Evolutionary conservation across 2,113 vertebrate genomes (phyloP).

Genomic region (Pampusana beccarii): DNA sequence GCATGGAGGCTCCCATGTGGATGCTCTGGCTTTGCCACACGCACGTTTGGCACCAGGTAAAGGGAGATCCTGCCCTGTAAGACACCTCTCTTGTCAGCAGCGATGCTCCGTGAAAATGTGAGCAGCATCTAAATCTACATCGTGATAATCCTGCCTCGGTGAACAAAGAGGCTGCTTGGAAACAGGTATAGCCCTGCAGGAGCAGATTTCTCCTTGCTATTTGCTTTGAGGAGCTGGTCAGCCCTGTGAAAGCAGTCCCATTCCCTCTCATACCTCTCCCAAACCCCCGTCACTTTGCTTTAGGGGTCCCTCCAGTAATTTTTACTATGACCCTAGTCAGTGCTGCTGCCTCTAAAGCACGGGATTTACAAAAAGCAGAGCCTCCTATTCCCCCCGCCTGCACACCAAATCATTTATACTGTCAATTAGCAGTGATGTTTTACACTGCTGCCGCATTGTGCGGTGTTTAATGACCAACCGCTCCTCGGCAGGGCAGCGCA

Average conservation of each 20-base stretch:
- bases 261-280: rapidly evolving
- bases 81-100: background rate
- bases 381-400: background rate
- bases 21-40: background rate
- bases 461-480: background rate
- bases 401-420: background rate
- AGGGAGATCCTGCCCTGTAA: background rate
- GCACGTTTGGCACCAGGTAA: rapidly evolving
- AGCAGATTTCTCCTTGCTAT: background rate
- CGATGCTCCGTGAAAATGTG: background rate
- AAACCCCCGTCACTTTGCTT: background rate
- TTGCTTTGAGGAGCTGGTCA: background rate
- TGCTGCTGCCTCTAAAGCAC: background rate
- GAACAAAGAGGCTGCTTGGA: constrained; percentile 42
- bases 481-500: background rate
- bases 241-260: background rate
- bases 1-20: background rate
- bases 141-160: background rate
- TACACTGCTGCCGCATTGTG: background rate
- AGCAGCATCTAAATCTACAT: background rate
- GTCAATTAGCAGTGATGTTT: background rate
- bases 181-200: constrained; percentile 27
- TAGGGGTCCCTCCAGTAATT: background rate
- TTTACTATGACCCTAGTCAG: background rate
- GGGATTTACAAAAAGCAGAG: background rate